Base-by-base conservation (phyloP, 1,140 invertebrate genomes). In the Brachystomella parvula region DNA sequence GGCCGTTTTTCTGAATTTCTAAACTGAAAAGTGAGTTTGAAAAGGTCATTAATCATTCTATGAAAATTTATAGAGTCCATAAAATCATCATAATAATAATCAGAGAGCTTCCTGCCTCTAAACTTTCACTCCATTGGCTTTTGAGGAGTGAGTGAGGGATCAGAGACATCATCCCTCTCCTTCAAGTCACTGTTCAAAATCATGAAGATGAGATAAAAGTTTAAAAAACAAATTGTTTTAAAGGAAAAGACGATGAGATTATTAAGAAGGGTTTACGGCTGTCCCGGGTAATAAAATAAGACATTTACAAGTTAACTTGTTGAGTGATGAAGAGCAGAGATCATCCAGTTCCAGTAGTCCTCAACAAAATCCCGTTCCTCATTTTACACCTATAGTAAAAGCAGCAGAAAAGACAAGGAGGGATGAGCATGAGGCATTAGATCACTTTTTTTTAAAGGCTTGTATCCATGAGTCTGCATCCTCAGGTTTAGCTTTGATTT, bases 291-390 rank as follows among this genome's bases (percentile, higher is more conserved):
- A 61, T 66, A 66, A 66, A 66, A 66, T 47, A 53, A 62, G 60
- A 62, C 60, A 39, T 62, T 62, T 62, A 59, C 15, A 47, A 32
- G 21, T 32, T 9, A 30, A 63, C 17, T 47, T 67, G 66, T 29
- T 63, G 66, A 67, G 32, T 63, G 66, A 67, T 44, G 66, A 56
- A 33, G 24, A 63, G 29, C 66, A 67, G 66, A 62, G 66, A 31
- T 53, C 24, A 53, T 3, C 24, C n/a, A n/a, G n/a, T n/a, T n/a
- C n/a, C n/a, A n/a, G n/a, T n/a, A n/a, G n/a, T n/a, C n/a, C n/a
- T n/a, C n/a, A n/a, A n/a, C n/a, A n/a, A n/a, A n/a, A n/a, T n/a
- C n/a, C n/a, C n/a, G n/a, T n/a, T n/a, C n/a, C n/a, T n/a, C n/a
- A n/a, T n/a, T n/a, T n/a, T n/a, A n/a, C n/a, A n/a, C n/a, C n/a